Conservation (phyloP, 2,113 vertebrate genomes). For the Ceuthmochares aereus region DNA sequence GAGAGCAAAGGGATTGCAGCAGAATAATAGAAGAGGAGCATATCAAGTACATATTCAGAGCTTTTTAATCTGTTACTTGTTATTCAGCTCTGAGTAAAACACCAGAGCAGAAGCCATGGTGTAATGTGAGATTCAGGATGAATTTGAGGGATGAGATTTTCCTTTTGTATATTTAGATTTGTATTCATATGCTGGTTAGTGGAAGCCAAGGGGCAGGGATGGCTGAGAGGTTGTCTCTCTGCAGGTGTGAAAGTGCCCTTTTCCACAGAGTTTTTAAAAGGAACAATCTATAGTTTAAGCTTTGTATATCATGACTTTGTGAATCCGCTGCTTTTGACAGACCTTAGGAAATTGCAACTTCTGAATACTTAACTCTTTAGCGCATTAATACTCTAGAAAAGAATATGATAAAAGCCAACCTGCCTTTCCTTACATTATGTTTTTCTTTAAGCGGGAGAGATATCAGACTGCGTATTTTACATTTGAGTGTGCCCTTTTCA, state of each 20-base stretch:
- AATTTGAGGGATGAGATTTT: slow-evolving; percentile 10
- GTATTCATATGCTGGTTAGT: neutral
- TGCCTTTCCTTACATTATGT: neutral
- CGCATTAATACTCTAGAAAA: neutral
- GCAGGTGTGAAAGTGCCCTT: neutral
- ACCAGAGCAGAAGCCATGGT: slow-evolving; percentile 1
- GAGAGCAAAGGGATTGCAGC: neutral
- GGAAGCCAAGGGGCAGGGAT: neutral
- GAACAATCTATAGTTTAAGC: neutral
- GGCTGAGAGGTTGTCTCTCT: neutral
- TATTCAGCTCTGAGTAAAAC: neutral
- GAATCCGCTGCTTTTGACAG: neutral
- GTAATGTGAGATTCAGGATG: slow-evolving; percentile 11
- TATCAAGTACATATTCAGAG: neutral
- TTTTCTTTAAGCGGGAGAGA: neutral
- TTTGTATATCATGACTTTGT: neutral
- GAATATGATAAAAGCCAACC: neutral
- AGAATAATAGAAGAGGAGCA: neutral
- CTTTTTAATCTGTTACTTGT: slow-evolving; percentile 29
- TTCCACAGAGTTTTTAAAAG: neutral
- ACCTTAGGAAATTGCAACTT: neutral
- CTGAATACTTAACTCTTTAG: neutral
- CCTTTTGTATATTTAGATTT: slow-evolving; percentile 17
- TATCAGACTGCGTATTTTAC: neutral
- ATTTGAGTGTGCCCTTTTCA: neutral